phyloP scores from a whole-genome alignment of 2,113 vertebrate species.

The Spea multiplicata region DNA sequence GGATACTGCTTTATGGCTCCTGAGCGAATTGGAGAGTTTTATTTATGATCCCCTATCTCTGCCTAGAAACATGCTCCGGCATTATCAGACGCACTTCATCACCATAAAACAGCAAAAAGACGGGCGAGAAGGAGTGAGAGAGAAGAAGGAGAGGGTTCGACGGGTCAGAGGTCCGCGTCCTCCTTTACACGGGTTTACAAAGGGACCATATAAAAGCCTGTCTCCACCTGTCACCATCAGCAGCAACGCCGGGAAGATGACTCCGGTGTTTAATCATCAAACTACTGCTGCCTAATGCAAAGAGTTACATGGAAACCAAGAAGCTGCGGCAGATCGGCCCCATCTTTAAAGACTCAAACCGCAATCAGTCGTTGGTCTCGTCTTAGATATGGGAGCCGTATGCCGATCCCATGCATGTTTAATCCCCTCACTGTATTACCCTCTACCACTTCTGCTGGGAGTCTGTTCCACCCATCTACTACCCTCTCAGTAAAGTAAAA shows the following conservation, averaged over 20 bases:
- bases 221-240: constrained; percentile 5
- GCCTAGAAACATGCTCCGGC: constrained; percentile 62
- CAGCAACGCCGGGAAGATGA: background rate
- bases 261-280: background rate
- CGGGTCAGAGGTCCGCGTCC: constrained; percentile 60
- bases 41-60: constrained; percentile 68
- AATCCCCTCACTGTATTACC: no score
- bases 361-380: no score
- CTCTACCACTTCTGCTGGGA: no score
- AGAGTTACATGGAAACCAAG: no score
- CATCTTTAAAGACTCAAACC: no score
- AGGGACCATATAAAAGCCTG: constrained; percentile 52
- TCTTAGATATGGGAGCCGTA: no score
- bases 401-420: no score
- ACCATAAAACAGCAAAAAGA: constrained; percentile 63
- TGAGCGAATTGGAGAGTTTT: constrained; percentile 57
- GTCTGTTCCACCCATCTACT: no score
- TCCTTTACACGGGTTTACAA: constrained; percentile 59
- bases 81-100: constrained; percentile 66
- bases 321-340: no score
- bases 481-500: no score
- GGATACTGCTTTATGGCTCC: constrained; percentile 61
- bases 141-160: constrained; percentile 46
- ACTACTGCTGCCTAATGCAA: background rate
- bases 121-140: constrained; percentile 1